Base-by-base conservation (phyloP, 2,113 vertebrate species). In the Antigone vipio region DNA sequence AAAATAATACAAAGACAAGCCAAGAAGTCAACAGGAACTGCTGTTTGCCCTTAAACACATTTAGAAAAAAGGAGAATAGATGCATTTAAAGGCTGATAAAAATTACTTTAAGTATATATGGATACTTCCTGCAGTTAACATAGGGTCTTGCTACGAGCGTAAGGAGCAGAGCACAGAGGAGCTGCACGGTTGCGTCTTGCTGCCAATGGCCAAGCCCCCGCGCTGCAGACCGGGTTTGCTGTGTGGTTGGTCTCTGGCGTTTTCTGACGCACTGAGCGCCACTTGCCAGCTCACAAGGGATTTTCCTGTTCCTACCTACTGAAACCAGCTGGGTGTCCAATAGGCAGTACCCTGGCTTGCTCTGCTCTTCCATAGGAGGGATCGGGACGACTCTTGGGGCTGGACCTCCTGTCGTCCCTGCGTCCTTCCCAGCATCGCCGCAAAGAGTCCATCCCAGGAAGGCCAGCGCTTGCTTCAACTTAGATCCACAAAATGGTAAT, bases 241-340 rank as follows among this genome's bases (percentile, higher is more conserved):
- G 24, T 0, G 0, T 68, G 45, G 7, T 30, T 80, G 53, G 19
- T 84, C 30, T 67, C 53, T 64, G 71, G 62, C 0, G 1, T 27
- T 30, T 44, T 56, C 53, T 64, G 53, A 45, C 52, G 53, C 2
- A 2, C 17, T 9, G 45, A 24, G 44, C 0, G 0, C 40, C 26
- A 9, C 24, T 68, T 76, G 19, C 26, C 67, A 32, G 27, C n/a
- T 92, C 75, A 58, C 59, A 71, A 34, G 62, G 49, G 29, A 38
- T 77, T 66, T 45, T 86, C 32, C 29, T 29, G 1, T 76, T 93
- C 50, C 42, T 62, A 4, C 38, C 23, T 27, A 6, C 32, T 30
- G 44, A 71, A 75, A 68, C 0, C 11, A 81, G 30, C 18, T 71
- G 84, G 9, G 26, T 24, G 11, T 44, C 58, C 44, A 18, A 0